These are phyloP conservation scores for Phengaris arion DNA, from an alignment of 2,888 invertebrate species.

Conservation along the genomic window DNA sequence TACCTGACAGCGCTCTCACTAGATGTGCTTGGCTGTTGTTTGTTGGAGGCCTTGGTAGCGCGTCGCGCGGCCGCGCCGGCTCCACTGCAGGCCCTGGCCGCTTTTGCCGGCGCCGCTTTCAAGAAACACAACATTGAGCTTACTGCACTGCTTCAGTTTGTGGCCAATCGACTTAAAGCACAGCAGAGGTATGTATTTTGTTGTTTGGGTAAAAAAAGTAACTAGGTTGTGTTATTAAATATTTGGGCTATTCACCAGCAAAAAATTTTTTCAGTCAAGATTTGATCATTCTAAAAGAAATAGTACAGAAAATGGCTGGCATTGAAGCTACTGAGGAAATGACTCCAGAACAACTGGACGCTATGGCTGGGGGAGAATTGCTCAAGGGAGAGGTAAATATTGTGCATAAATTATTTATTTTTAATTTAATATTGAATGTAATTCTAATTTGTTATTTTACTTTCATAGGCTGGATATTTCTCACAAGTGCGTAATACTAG, in stretches of 20 bases:
- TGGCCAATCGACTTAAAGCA: slow-evolving; percentile 97
- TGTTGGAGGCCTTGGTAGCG: slow-evolving; percentile 90
- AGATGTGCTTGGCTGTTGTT: slow-evolving; percentile 96
- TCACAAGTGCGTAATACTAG: slow-evolving; percentile 98
- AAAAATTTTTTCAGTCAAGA: slow-evolving; percentile 83
- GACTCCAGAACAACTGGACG: slow-evolving; percentile 96
- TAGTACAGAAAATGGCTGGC: slow-evolving; percentile 99
- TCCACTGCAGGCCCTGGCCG: slow-evolving; percentile 96
- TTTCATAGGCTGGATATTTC: slow-evolving; percentile 93
- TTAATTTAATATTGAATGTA: background rate
- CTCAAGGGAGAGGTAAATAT: slow-evolving; percentile 91
- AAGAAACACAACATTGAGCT: slow-evolving; percentile 98
- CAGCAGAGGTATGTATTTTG: slow-evolving; percentile 87
- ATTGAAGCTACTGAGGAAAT: slow-evolving; percentile 98
- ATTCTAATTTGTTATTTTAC: slow-evolving; percentile 7
- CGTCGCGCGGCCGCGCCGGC: slow-evolving; percentile 81
- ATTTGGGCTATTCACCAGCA: no score
- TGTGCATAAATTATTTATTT: background rate
- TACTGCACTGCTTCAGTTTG: slow-evolving; percentile 96
- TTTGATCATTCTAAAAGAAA: slow-evolving; percentile 95
- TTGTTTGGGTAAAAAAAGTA: background rate
- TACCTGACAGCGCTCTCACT: slow-evolving; percentile 96
- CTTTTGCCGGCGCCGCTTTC: slow-evolving; percentile 97
- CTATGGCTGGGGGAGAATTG: slow-evolving; percentile 97
- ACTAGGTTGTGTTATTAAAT: background rate